phyloP scores from a whole-genome alignment of 2,797 vertebrate genomes.

The Rhinatrema bivittatum region DNA sequence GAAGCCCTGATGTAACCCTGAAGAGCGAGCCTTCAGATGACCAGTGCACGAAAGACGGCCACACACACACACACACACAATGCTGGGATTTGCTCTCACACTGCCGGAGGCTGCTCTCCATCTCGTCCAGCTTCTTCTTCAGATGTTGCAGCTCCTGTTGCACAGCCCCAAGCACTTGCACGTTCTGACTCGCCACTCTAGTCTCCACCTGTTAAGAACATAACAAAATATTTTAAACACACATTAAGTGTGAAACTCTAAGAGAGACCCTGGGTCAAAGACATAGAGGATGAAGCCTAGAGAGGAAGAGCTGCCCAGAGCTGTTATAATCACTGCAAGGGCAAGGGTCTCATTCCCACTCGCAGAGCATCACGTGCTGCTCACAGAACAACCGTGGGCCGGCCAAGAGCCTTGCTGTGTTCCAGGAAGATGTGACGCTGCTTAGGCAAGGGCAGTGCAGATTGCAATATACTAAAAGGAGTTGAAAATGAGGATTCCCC shows the following conservation, averaged over 20 bases:
- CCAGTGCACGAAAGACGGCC: neutral
- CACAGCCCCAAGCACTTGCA: neutral
- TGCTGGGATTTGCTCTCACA: neutral
- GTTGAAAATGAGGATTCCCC: too few species aligned
- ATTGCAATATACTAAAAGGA: too few species aligned
- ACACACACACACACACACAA: neutral
- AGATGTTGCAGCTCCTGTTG: neutral
- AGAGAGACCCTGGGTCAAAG: neutral
- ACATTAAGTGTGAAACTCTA: neutral
- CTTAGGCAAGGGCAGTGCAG: too few species aligned
- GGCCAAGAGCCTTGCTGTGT: too few species aligned
- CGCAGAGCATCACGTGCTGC: too few species aligned
- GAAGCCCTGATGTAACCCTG: too few species aligned
- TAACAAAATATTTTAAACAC: neutral
- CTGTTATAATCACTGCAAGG: too few species aligned
- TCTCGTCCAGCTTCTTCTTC: neutral
- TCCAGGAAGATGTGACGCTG: too few species aligned
- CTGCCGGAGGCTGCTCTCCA: neutral
- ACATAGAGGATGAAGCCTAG: neutral
- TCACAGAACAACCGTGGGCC: too few species aligned
- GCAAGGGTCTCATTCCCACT: fast-evolving
- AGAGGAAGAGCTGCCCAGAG: neutral
- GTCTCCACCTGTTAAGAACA: neutral
- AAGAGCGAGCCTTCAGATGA: neutral
- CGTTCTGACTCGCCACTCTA: neutral